Percentiles rank a stretch among this genome's conserved stretches.
phyloP scores from a whole-genome alignment of 2,113 vertebrate genomes.

The Petaurus breviceps region DNA sequence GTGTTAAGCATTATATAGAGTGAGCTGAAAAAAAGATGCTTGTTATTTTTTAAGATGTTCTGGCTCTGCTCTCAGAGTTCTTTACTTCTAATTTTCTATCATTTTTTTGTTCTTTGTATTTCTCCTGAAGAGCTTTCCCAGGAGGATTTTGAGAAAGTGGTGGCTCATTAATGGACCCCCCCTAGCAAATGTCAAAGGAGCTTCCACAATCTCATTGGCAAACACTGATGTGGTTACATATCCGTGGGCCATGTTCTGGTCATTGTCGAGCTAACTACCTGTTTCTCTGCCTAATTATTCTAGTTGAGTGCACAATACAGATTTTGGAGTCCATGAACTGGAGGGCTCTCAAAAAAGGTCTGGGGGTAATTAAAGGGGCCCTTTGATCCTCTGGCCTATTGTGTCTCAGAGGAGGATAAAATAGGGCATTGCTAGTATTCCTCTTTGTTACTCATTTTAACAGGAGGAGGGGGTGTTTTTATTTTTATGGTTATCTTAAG shows the following conservation, averaged over 20 bases:
- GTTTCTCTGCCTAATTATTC: background rate
- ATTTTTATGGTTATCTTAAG: slow-evolving; percentile 18
- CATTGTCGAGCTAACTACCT: background rate
- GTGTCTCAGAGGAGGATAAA: background rate
- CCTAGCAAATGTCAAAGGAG: background rate
- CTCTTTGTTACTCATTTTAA: slow-evolving; percentile 7
- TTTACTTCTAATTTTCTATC: background rate
- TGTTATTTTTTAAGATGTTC: background rate
- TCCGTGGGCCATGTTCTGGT: background rate
- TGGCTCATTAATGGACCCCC: background rate
- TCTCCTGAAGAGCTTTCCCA: background rate
- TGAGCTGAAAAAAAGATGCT: background rate
- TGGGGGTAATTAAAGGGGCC: background rate
- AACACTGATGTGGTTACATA: background rate
- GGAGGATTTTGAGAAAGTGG: background rate
- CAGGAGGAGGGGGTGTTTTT: background rate
- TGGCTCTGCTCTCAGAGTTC: background rate
- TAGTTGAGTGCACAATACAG: background rate
- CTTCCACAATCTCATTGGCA: background rate
- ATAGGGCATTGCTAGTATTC: background rate
- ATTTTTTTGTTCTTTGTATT: background rate
- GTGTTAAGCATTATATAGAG: background rate
- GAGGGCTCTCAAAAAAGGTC: background rate
- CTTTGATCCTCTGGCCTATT: slow-evolving; percentile 20
- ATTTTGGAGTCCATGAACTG: slow-evolving; percentile 2